A percentile compares a stretch with the other conserved stretches of the same genome.
Conservation (phyloP, 2,888 invertebrate species). For the Acleris sparsana region DNA sequence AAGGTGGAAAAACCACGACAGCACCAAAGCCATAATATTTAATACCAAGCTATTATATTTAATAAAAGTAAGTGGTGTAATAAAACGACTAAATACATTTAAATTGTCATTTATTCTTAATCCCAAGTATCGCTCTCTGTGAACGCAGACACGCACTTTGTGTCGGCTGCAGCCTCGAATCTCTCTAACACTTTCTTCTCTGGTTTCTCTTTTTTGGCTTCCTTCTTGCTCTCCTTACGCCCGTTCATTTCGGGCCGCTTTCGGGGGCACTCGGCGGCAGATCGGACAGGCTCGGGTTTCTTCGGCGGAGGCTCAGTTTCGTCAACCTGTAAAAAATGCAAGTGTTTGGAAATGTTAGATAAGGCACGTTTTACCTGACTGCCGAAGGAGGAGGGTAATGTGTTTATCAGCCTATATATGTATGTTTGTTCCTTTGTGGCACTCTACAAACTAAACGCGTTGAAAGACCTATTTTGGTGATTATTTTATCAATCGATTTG, state of each 20-base stretch:
- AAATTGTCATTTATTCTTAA: slow-evolving; percentile 26
- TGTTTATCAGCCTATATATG: no score
- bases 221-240: slow-evolving; percentile 16
- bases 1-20: no score
- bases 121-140: slow-evolving; percentile 36
- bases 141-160: slow-evolving; percentile 28
- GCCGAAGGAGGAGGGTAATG: no score
- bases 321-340: slow-evolving; percentile 21
- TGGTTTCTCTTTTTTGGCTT: slow-evolving; percentile 9
- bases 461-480: no score
- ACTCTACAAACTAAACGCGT: no score
- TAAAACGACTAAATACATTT: slow-evolving; percentile 13
- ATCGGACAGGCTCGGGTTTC: slow-evolving; percentile 18
- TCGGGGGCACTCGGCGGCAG: slow-evolving; percentile 1
- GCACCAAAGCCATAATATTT: no score
- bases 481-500: no score
- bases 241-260: slow-evolving; percentile 31
- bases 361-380: no score
- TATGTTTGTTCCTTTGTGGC: no score
- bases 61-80: neutral
- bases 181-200: slow-evolving; percentile 31
- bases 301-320: slow-evolving; percentile 29
- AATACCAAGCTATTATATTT: no score
- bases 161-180: slow-evolving; percentile 21
- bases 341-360: neutral